Evolutionary conservation across 2,888 invertebrate genomes (phyloP), one percentile per base, ranked within the genome.

Genomic region (Chouioia cunea): DNA sequence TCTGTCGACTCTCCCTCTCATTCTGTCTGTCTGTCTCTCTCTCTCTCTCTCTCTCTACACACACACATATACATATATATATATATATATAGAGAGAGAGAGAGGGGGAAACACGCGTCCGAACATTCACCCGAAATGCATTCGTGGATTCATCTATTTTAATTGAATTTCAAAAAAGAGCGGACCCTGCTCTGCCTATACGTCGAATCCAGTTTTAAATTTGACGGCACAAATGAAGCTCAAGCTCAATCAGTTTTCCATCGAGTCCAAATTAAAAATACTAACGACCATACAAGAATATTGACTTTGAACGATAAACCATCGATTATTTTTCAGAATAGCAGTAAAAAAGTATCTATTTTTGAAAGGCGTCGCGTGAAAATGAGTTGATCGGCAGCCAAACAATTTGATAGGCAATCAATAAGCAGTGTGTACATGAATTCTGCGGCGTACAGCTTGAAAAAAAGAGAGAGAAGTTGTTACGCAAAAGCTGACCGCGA

Each of bases 151-250:
- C 27, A 18, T 48, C 36, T 16, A 14, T n/a, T 62, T 68, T 60
- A 68, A 68, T 68, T 68, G 48, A 68, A 68, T 68, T 56, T 56
- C 8, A 8, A 23, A 67, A 47, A 54, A n/a, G n/a, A n/a, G n/a
- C 56, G 2, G 15, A 36, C 36, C 1, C 36, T 2, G 36, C 12
- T 36, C 36, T 10, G 36, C 36, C 36, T n/a, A 36, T 8, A 36
- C 36, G 36, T 36, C 36, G 10, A 10, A 36, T 36, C 10, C 36
- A 36, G 12, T 36, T 36, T 3, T 36, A 8, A 36, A 36, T 8
- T 36, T 36, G 36, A 3, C 36, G 36, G 36, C 36, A 36, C 36
- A 36, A 36, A 36, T 36, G 36, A 36, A 36, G 36, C 36, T 36
- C 36, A 36, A 36, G 36, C 36, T 6, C 36, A 36, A 36, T 36